A percentile compares a stretch with the other conserved stretches of the same genome.
These are phyloP conservation scores for Protobothrops flavoviridis DNA, from an alignment of 2,113 vertebrate genomes.

Conservation along the genomic window DNA sequence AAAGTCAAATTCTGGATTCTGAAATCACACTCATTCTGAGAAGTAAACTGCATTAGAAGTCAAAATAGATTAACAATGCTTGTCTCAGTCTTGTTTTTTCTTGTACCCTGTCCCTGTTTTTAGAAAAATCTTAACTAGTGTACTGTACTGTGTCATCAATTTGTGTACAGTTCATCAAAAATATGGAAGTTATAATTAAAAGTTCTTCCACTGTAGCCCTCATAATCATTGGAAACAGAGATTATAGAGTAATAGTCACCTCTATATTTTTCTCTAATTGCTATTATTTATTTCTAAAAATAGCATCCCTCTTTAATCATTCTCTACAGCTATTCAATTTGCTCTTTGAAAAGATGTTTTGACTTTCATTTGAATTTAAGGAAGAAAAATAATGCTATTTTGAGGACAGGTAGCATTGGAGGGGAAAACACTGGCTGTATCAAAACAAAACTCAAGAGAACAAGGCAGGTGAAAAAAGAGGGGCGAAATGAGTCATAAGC, in stretches of 20 bases:
- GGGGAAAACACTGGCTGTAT: neutral
- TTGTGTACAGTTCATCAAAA: constrained; percentile 41
- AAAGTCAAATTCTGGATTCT: neutral
- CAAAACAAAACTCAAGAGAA: neutral
- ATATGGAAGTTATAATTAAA: constrained; percentile 61
- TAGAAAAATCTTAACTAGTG: neutral
- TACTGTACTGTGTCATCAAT: neutral
- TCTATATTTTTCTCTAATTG: constrained; percentile 50
- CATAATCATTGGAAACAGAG: constrained; percentile 33
- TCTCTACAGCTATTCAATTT: neutral
- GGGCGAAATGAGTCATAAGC: neutral
- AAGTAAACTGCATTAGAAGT: neutral
- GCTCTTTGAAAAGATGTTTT: neutral
- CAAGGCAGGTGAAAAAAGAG: neutral
- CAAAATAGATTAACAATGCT: neutral
- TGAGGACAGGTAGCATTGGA: neutral
- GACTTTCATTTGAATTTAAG: neutral
- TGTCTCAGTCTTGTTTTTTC: neutral
- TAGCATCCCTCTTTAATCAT: constrained; percentile 4
- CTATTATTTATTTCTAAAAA: constrained; percentile 44
- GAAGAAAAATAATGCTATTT: neutral
- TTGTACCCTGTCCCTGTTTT: neutral
- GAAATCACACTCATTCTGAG: neutral
- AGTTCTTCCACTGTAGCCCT: constrained; percentile 40
- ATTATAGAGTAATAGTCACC: constrained; percentile 25